Evolutionary conservation across 2,113 vertebrate species (phyloP).

Genomic region (Chaenocephalus aceratus): DNA sequence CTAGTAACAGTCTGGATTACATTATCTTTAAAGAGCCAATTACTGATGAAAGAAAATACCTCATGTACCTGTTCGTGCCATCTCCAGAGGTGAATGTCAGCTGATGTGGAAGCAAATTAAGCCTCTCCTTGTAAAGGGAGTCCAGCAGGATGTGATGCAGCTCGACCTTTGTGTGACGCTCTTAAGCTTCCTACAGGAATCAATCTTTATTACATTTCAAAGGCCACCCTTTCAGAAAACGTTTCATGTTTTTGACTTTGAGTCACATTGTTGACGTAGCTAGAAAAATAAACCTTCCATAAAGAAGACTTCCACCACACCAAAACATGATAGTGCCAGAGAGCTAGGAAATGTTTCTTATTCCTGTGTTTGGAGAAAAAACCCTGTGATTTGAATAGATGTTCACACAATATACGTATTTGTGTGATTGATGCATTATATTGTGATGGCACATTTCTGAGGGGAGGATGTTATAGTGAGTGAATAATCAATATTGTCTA

Average conservation of each 20-base stretch:
- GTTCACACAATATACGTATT: too few relatives aligned
- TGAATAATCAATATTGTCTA: background rate
- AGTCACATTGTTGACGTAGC: background rate
- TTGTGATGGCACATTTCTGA: background rate
- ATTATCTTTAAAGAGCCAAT: constrained; percentile 25
- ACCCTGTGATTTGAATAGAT: background rate
- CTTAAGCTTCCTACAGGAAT: background rate
- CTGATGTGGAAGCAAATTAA: constrained; percentile 2
- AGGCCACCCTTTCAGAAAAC: background rate
- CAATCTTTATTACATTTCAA: background rate
- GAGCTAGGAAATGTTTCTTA: too few relatives aligned
- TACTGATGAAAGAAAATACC: background rate
- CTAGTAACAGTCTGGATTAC: background rate
- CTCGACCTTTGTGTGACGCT: background rate
- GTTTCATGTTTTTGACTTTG: background rate
- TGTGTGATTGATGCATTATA: background rate
- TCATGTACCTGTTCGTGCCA: constrained; percentile 8
- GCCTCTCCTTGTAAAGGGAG: background rate
- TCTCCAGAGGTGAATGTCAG: background rate
- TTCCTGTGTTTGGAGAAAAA: too few relatives aligned
- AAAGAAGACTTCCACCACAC: background rate
- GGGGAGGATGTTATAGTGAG: background rate
- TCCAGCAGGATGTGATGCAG: background rate
- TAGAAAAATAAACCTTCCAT: background rate
- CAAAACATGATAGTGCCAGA: background rate